Base-by-base conservation (phyloP, 2,888 invertebrate species). In the Thelaira solivaga region DNA sequence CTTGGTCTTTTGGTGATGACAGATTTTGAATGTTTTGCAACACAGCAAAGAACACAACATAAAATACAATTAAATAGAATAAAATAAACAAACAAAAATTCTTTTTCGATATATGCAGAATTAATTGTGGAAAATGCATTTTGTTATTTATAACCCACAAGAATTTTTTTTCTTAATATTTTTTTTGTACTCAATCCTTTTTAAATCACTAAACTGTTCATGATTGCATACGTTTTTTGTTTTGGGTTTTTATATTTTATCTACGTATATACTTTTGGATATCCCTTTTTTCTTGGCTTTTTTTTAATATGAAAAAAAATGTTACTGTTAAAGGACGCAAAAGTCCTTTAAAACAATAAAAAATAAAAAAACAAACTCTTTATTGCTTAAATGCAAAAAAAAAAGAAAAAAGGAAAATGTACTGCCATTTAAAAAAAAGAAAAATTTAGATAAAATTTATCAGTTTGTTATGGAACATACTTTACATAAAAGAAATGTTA, bases 191-290 rank as follows among this genome's bases (percentile, higher is more conserved):
- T 47, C 47, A 72, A 43, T 62, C 45, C 57, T 36, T 59, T 64
- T 53, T 82, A 85, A 86, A 85, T 86, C 85, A 85, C 84, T 86
- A 85, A 85, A 85, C 85, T 85, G 83, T 85, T 84, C 82, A 82
- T 85, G 85, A 84, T 85, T 86, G 84, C 82, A 82, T 83, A 84
- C 82, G 82, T 85, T 86, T 84, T 82, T 26, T 83, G 84, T 85
- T 83, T 80, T 41, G 16, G 34, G 10, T 22, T 26, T 24, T 24
- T 13, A 11, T 20, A 11, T 45, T 10, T 11, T 20, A 1, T 47
- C n/a, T n/a, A n/a, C n/a, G n/a, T n/a, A n/a, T n/a, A n/a, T n/a
- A n/a, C n/a, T n/a, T n/a, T n/a, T n/a, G n/a, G n/a, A n/a, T n/a
- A n/a, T n/a, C n/a, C n/a, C n/a, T n/a, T 34, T 36, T 13, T 6